Conservation (phyloP, 1,140 invertebrate species). For the Campoletis sonorensis region DNA sequence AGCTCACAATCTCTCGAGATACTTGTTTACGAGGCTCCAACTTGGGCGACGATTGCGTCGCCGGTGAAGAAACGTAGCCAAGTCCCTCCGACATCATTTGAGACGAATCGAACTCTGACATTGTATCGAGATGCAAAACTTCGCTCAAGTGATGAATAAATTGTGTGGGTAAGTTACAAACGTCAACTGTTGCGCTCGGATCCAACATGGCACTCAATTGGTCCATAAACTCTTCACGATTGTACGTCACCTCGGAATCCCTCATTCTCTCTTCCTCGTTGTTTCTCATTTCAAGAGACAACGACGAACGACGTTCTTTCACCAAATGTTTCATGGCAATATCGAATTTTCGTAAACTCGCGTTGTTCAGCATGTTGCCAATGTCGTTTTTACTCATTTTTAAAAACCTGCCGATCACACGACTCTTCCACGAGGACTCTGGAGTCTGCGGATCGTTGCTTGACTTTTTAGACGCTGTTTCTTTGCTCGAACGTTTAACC, state of each 20-base stretch:
- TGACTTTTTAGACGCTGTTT: background rate
- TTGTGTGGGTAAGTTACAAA: constrained; percentile 70
- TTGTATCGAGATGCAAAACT: constrained; percentile 70
- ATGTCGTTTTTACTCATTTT: constrained; percentile 76
- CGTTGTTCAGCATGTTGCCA: constrained; percentile 74
- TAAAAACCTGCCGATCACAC: constrained; percentile 71
- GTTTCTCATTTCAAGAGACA: constrained; percentile 68
- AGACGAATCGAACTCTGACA: constrained; percentile 46
- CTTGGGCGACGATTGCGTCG: background rate
- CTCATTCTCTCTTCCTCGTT: constrained; percentile 70
- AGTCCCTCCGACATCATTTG: background rate
- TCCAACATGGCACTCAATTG: constrained; percentile 73
- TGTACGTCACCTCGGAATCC: constrained; percentile 53
- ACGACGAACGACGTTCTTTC: constrained; percentile 66
- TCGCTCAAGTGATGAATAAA: constrained; percentile 74
- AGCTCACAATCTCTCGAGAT: background rate
- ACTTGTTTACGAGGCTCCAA: background rate
- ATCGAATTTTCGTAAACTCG: constrained; percentile 73
- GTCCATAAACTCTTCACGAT: constrained; percentile 72
- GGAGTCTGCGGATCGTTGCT: constrained; percentile 25
- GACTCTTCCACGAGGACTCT: constrained; percentile 68
- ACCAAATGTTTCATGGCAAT: constrained; percentile 74
- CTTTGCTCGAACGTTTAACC: background rate
- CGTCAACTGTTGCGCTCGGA: constrained; percentile 67
- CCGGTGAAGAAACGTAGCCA: background rate